Conservation (phyloP, 2,113 vertebrate genomes). For the Heterotis niloticus region DNA sequence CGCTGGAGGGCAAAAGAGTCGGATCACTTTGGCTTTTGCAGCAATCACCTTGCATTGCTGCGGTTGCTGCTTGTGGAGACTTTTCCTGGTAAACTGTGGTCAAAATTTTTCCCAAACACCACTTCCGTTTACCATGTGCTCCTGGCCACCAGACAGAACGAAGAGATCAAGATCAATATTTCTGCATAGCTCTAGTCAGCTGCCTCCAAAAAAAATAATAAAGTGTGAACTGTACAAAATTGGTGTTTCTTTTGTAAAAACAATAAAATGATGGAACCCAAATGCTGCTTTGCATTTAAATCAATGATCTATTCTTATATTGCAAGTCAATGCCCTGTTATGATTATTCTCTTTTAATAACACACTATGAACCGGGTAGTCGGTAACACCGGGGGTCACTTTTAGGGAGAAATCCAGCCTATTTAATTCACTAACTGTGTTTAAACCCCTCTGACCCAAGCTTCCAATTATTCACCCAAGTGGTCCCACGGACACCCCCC, state of each 20-base stretch:
- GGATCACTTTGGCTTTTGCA: constrained; percentile 19
- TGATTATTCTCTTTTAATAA: constrained; percentile 1
- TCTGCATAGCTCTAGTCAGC: not conserved
- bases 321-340: not conserved
- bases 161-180: not conserved
- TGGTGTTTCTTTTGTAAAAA: too few species aligned
- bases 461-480: constrained; percentile 5
- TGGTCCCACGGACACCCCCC: not conserved
- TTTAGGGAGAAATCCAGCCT: not conserved
- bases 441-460: constrained; percentile 16
- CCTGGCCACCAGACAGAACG: not conserved
- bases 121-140: not conserved
- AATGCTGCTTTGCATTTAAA: not conserved
- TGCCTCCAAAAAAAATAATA: not conserved
- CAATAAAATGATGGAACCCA: too few species aligned
- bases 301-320: not conserved
- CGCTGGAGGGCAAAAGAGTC: constrained; percentile 22
- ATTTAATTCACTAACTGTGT: constrained; percentile 17
- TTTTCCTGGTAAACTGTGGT: not conserved
- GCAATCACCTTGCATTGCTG: constrained; percentile 6
- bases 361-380: not conserved
- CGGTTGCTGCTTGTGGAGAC: constrained; percentile 14
- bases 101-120: not conserved
- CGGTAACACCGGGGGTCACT: not conserved
- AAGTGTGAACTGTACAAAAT: not conserved